A percentile compares a stretch with the other conserved stretches of the same genome.
phyloP scores from a whole-genome alignment of 1,140 invertebrate species.

The Watersipora subatra region DNA sequence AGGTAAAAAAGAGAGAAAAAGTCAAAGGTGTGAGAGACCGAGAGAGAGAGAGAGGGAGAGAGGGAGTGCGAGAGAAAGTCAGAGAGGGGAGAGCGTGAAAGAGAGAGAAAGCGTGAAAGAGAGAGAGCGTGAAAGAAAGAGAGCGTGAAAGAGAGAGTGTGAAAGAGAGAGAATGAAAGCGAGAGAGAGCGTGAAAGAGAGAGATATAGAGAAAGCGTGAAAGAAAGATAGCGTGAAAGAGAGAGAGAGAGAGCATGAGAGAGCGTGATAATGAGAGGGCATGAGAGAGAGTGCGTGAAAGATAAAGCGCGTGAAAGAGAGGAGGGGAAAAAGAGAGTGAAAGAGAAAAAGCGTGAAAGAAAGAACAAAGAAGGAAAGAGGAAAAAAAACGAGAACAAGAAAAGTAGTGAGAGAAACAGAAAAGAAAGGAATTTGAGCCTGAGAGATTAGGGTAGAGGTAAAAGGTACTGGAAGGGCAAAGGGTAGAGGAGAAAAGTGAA shows the following conservation, averaged over 20 bases:
- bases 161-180: conserved; percentile 1
- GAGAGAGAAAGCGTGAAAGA: too few species aligned
- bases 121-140: not conserved
- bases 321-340: conserved; percentile 9
- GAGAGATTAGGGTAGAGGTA: too few species aligned
- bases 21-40: too few species aligned
- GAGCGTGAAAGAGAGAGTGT: not conserved
- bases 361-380: conserved; percentile 2
- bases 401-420: too few species aligned
- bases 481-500: too few species aligned
- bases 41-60: too few species aligned
- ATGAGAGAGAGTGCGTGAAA: conserved; percentile 4
- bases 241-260: conserved; percentile 3
- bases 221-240: not conserved
- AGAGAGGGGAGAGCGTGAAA: too few species aligned
- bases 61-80: too few species aligned
- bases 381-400: not conserved
- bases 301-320: conserved; percentile 4
- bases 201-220: conserved; percentile 1
- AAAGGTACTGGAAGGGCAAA: too few species aligned
- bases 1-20: too few species aligned
- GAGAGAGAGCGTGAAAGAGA: conserved; percentile 1
- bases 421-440: too few species aligned
- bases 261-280: conserved; percentile 41
- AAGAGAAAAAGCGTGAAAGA: conserved; percentile 9